phyloP scores from a whole-genome alignment of 2,113 vertebrate species.

The Hypanus sabinus region DNA sequence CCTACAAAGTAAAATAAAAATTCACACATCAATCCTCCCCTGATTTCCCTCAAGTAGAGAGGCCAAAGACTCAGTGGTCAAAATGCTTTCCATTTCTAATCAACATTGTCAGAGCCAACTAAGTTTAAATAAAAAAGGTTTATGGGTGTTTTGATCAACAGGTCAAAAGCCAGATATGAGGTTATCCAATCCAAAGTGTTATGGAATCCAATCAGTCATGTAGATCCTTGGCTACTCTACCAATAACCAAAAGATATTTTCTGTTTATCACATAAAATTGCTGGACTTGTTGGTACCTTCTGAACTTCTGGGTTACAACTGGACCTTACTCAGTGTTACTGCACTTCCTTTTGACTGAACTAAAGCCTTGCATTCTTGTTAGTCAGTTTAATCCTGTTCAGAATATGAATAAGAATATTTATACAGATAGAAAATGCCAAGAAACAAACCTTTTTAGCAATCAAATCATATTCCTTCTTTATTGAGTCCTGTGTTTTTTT shows the following conservation, averaged over 20 bases:
- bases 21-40: neutral
- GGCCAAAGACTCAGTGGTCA: neutral
- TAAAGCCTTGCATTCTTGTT: neutral
- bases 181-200: neutral
- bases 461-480: slow-evolving; percentile 62
- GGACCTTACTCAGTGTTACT: neutral
- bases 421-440: neutral
- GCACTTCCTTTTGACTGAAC: neutral
- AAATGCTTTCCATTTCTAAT: neutral
- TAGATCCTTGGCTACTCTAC: neutral
- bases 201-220: neutral
- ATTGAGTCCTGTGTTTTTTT: slow-evolving; percentile 63
- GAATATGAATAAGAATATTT: neutral
- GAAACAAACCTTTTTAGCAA: slow-evolving; percentile 68
- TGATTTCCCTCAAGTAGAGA: neutral
- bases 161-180: neutral
- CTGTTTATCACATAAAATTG: neutral
- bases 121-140: neutral
- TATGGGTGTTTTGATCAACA: neutral
- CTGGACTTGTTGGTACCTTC: neutral
- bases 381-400: neutral
- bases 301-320: neutral
- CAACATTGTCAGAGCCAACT: neutral
- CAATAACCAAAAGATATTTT: neutral
- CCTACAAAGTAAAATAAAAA: neutral